Percentiles rank a stretch among this genome's conserved stretches.
These are phyloP conservation scores for Macrobrachium rosenbergii DNA, from an alignment of 1,140 invertebrate species.

Conservation along the genomic window DNA sequence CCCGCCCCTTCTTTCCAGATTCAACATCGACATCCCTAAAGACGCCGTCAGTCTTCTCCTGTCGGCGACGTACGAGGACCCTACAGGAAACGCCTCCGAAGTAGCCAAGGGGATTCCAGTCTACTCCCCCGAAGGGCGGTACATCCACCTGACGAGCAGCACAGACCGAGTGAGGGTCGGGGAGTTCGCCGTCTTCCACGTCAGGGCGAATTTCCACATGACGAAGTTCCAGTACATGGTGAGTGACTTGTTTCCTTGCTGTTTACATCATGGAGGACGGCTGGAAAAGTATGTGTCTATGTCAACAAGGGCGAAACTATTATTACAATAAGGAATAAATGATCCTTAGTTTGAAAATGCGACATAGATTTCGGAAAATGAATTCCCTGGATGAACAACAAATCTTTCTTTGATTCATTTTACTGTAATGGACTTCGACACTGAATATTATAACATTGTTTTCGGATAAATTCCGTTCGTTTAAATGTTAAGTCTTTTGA, in stretches of 20 bases:
- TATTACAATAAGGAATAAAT: no score
- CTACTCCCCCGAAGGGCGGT: slow-evolving; percentile 67
- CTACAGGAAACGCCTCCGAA: slow-evolving; percentile 65
- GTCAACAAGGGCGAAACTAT: background rate
- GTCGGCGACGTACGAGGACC: slow-evolving; percentile 69
- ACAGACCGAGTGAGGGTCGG: slow-evolving; percentile 68
- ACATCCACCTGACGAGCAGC: slow-evolving; percentile 69
- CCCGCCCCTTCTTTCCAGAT: background rate
- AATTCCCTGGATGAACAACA: no score
- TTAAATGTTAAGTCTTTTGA: no score
- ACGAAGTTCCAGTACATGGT: slow-evolving; percentile 72
- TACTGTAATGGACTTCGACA: no score
- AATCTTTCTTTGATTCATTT: no score
- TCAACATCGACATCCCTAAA: background rate
- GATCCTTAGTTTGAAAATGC: no score
- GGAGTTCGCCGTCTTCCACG: slow-evolving; percentile 72
- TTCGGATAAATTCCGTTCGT: no score
- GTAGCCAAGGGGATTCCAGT: slow-evolving; percentile 67
- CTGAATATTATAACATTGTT: no score
- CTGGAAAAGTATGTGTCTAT: background rate
- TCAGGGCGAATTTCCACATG: slow-evolving; percentile 71
- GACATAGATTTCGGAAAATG: no score
- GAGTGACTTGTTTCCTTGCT: slow-evolving; percentile 50
- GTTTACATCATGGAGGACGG: no score
- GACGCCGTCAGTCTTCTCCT: slow-evolving; percentile 66